Percentiles rank a stretch among this genome's conserved stretches.
These are phyloP conservation scores for Zelostemma sp. DNA, from an alignment of 1,140 invertebrate genomes.

Conservation along the genomic window DNA sequence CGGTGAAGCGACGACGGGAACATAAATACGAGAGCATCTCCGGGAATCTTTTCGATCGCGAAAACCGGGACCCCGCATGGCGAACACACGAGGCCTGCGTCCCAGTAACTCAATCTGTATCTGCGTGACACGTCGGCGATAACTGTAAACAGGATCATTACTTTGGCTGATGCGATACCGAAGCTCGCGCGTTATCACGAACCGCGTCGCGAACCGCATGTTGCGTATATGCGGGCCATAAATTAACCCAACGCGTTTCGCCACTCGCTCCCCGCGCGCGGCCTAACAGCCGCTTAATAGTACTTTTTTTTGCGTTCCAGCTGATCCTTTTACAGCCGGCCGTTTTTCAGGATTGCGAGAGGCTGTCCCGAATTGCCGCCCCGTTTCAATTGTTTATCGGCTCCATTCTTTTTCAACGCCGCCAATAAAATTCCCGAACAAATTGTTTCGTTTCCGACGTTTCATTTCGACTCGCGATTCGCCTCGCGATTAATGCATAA, in stretches of 20 bases:
- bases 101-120: conserved; percentile 55
- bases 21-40: conserved; percentile 7
- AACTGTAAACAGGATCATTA: conserved; percentile 59
- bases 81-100: conserved; percentile 11
- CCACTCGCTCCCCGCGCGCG: neutral
- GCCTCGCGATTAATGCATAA: too few species aligned
- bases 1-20: neutral
- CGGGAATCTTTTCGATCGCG: conserved; percentile 9
- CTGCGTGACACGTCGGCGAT: conserved; percentile 51
- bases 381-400: neutral
- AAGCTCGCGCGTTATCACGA: conserved; percentile 32
- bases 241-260: conserved; percentile 13
- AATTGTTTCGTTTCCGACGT: neutral
- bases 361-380: neutral
- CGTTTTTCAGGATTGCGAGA: conserved; percentile 6
- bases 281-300: neutral
- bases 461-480: too few species aligned
- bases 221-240: conserved; percentile 20
- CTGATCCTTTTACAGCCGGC: too few species aligned
- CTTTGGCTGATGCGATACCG: conserved; percentile 47
- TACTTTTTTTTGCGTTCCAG: too few species aligned
- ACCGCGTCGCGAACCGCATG: conserved; percentile 16
- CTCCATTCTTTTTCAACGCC: neutral
- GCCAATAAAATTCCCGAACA: neutral
- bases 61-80: conserved; percentile 1